Conservation (phyloP, 2,113 vertebrate species). For the Gnathonemus echidnorhynchus region DNA sequence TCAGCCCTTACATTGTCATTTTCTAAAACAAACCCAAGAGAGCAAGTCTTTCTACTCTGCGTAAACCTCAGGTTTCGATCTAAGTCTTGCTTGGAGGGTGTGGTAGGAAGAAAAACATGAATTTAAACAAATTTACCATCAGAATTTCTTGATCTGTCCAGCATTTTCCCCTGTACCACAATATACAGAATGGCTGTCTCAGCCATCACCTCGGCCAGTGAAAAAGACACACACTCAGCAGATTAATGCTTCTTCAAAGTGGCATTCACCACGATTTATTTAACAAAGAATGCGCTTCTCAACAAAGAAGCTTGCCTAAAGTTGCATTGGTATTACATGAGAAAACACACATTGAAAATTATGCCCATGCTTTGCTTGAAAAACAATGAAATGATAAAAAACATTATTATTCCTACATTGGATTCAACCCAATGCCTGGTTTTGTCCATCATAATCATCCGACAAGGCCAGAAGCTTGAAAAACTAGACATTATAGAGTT, state of each 20-base stretch:
- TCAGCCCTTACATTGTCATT: not conserved
- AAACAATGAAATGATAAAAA: slow-evolving; percentile 27
- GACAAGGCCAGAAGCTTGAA: slow-evolving; percentile 17
- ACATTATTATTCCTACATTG: slow-evolving; percentile 26
- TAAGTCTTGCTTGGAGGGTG: not conserved
- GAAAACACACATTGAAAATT: slow-evolving; percentile 27
- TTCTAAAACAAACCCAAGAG: not conserved
- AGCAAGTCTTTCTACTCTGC: not conserved
- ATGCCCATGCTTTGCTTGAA: slow-evolving; percentile 19
- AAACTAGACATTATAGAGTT: not conserved
- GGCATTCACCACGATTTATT: slow-evolving; percentile 58
- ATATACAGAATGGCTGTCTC: not conserved
- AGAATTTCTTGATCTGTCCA: not conserved
- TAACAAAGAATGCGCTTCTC: slow-evolving; percentile 42
- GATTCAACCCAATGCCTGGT: slow-evolving; percentile 21
- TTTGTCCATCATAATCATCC: not conserved
- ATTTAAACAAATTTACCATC: not conserved
- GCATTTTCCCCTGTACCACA: not conserved
- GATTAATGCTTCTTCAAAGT: slow-evolving; percentile 42
- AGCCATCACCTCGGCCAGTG: not conserved
- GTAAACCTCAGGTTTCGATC: not conserved
- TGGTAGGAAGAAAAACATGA: not conserved
- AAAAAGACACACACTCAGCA: not conserved
- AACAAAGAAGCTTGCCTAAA: slow-evolving; percentile 25
- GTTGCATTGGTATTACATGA: slow-evolving; percentile 40